Evolutionary conservation across 2,113 vertebrate genomes (phyloP).

Genomic region (Bubo bubo): DNA sequence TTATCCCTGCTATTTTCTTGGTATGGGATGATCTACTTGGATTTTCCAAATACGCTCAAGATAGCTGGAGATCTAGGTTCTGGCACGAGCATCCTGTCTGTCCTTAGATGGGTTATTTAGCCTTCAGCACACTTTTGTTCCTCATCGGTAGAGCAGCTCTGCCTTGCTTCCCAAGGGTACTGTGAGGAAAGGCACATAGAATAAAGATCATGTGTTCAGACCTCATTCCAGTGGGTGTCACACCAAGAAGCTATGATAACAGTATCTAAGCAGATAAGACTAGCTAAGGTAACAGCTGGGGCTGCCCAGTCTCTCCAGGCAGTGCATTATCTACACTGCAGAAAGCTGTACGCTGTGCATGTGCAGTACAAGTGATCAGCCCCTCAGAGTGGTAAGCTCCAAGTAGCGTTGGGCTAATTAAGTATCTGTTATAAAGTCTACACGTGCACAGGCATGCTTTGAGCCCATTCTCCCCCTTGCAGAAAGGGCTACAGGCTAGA

Average conservation of each 20-base stretch:
- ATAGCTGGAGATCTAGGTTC: not conserved
- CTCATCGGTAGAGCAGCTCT: not conserved
- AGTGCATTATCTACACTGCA: not conserved
- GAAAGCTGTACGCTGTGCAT: not conserved
- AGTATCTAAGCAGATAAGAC: not conserved
- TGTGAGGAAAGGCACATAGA: not conserved
- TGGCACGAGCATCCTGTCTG: not conserved
- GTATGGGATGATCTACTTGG: not conserved
- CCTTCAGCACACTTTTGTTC: not conserved
- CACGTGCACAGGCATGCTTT: not conserved
- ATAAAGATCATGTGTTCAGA: not conserved
- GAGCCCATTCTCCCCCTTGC: not conserved
- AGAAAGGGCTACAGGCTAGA: not conserved
- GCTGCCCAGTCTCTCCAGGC: not conserved
- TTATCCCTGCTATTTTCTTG: not conserved
- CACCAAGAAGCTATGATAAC: not conserved
- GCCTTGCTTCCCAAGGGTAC: not conserved
- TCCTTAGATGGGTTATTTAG: not conserved
- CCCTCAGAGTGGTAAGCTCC: not conserved
- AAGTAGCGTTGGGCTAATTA: not conserved
- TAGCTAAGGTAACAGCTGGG: not conserved
- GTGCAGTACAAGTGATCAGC: not conserved
- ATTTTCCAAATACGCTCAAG: not conserved
- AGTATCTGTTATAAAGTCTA: not conserved
- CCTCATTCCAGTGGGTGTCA: not conserved